Evolutionary conservation across 2,113 vertebrate species (phyloP), one percentile per base, ranked within the genome.

Genomic region (Pseudorasbora parva): DNA sequence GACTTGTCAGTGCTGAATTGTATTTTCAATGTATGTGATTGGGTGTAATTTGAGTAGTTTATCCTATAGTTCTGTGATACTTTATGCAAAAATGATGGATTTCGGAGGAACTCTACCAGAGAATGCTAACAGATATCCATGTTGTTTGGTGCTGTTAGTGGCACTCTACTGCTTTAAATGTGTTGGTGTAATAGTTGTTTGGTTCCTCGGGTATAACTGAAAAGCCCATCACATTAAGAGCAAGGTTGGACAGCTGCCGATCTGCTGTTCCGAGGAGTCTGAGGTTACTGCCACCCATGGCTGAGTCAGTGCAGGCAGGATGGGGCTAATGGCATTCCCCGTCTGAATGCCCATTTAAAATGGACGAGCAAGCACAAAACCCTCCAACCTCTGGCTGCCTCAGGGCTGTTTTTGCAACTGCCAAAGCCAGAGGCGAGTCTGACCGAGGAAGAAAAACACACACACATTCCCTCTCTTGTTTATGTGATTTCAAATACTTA

Each of bases 291-390:
- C 87, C 82, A 83, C 87, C 82, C 82, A 84, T 88, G 76, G 62
- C 83, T 76, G 30, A 43, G 72, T 75, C 62, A 69, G 77, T 76
- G 79, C 72, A 68, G 74, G 82, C 62, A 83, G 88, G 82, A 87
- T 83, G 47, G 83, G 85, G 78, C 80, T 90, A 91, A 91, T 91
- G 90, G 90, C 83, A 72, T 81, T 81, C 84, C 87, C 84, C 86
- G 86, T 91, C 90, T 90, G 86, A 87, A 88, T 89, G 88, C 90
- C 90, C 86, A 90, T 92, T 91, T 93, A 91, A 93, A 93, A 92
- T 93, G 92, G 91, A 93, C 89, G 89, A 91, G 90, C 83, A 87
- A 90, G 89, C 90, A 87, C 86, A 90, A 91, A 85, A 75, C 85
- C 88, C 81, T 84, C 85, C 86, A 90, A 92, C 90, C 89, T 89